Percentiles rank a stretch among this genome's conserved stretches.
These are phyloP conservation scores for Pongo pygmaeus DNA, from an alignment of 2,113 vertebrate genomes.

Conservation along the genomic window DNA sequence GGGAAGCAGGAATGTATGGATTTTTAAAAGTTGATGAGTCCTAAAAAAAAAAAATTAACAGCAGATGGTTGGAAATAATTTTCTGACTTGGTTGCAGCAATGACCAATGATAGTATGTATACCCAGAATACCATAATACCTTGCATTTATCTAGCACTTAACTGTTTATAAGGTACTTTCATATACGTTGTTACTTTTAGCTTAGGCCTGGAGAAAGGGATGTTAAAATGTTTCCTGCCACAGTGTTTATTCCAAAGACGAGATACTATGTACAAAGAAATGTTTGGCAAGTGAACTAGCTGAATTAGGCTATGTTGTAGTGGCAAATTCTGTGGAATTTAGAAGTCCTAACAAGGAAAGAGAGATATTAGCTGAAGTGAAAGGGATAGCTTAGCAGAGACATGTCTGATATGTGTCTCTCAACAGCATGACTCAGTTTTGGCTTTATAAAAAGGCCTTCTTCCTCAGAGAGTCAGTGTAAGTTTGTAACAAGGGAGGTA, in stretches of 20 bases:
- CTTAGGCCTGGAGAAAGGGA: constrained; percentile 7
- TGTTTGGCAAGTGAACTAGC: constrained; percentile 32
- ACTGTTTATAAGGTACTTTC: constrained; percentile 18
- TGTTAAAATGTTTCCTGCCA: constrained; percentile 42
- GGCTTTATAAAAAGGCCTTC: constrained; percentile 42
- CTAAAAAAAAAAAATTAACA: background rate
- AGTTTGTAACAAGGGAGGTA: constrained; percentile 21
- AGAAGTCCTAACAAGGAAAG: background rate
- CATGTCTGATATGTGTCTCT: background rate
- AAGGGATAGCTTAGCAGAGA: constrained; percentile 9
- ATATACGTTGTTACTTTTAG: background rate
- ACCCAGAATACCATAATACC: background rate
- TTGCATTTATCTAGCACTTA: constrained; percentile 45
- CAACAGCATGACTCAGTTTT: constrained; percentile 29
- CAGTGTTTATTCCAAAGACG: constrained; percentile 18
- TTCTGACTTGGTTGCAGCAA: constrained; percentile 13
- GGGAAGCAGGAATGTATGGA: background rate
- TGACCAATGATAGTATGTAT: constrained; percentile 20
- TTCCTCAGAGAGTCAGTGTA: constrained; percentile 3
- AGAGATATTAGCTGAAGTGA: constrained; percentile 9
- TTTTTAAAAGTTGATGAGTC: constrained; percentile 46
- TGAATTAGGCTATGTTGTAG: constrained; percentile 40
- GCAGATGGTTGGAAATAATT: constrained; percentile 31
- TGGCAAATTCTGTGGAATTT: constrained; percentile 13
- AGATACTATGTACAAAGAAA: constrained; percentile 12